Evolutionary conservation across 2,888 invertebrate species (phyloP).

Genomic region (Leucozona laternaria): DNA sequence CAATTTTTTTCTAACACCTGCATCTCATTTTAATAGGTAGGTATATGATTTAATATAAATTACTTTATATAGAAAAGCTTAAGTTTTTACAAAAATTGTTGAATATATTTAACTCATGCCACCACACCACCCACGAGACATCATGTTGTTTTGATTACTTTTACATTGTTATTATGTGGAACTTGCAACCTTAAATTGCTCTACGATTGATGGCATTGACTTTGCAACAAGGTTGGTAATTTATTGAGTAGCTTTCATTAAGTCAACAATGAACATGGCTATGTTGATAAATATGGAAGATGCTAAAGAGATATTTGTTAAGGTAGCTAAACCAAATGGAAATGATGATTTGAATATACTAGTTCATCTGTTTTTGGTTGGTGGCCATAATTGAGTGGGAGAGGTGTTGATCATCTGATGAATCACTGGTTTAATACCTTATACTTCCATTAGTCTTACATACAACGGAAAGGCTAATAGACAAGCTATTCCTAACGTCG

Average conservation of each 20-base stretch:
- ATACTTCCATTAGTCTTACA: neutral
- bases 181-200: neutral
- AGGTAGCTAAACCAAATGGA: neutral
- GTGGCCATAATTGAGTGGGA: conserved; percentile 11
- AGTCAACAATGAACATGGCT: neutral
- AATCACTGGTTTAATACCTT: neutral
- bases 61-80: conserved; percentile 52
- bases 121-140: conserved; percentile 50
- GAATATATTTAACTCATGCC: conserved; percentile 7
- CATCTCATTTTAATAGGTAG: conserved; percentile 19
- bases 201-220: conserved; percentile 62
- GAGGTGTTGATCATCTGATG: conserved; percentile 23
- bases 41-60: conserved; percentile 33
- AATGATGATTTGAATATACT: neutral
- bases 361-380: neutral
- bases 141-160: neutral
- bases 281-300: conserved; percentile 1
- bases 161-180: conserved; percentile 20
- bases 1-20: conserved; percentile 48
- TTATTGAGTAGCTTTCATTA: conserved; percentile 49
- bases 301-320: neutral
- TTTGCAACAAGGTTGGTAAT: conserved; percentile 61
- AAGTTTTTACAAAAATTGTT: neutral
- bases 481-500: too few relatives aligned
- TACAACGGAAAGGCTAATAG: neutral